Conservation (phyloP, 2,113 vertebrate species). For the Lamprotornis superbus region DNA sequence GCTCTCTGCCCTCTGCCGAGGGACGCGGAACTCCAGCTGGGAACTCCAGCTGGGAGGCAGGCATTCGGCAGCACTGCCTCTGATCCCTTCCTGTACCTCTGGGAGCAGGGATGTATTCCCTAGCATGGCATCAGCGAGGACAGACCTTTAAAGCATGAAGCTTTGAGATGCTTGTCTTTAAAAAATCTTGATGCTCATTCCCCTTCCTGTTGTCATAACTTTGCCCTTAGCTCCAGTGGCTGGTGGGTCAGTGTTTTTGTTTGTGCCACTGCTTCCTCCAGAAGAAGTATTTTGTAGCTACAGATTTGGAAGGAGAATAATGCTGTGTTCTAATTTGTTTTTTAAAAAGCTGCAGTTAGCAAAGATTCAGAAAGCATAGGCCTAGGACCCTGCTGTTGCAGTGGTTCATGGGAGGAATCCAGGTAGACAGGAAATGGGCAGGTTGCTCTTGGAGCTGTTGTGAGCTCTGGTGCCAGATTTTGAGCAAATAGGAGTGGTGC, state of each 20-base stretch:
- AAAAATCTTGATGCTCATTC: not conserved
- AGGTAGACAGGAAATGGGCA: not conserved
- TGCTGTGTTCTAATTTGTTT: not conserved
- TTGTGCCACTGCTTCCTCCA: not conserved
- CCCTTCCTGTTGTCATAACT: not conserved
- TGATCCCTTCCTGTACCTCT: not conserved
- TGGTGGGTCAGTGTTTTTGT: not conserved
- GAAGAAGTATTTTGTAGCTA: not conserved
- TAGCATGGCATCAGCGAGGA: not conserved
- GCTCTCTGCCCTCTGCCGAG: not conserved
- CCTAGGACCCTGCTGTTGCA: not conserved
- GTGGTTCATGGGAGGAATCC: not conserved
- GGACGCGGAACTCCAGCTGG: not conserved
- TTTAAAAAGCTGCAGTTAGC: not conserved
- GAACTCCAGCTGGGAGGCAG: not conserved
- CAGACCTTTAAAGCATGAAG: not conserved
- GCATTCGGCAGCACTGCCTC: not conserved
- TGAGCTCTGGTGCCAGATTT: not conserved
- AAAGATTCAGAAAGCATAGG: not conserved
- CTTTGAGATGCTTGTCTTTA: not conserved
- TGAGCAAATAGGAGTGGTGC: not conserved
- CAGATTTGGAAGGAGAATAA: not conserved
- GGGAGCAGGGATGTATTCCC: accelerated
- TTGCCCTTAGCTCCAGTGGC: not conserved
- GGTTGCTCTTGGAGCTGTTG: not conserved